phyloP scores from a whole-genome alignment of 2,888 invertebrate species.

The Thecocarcelia acutangulata region DNA sequence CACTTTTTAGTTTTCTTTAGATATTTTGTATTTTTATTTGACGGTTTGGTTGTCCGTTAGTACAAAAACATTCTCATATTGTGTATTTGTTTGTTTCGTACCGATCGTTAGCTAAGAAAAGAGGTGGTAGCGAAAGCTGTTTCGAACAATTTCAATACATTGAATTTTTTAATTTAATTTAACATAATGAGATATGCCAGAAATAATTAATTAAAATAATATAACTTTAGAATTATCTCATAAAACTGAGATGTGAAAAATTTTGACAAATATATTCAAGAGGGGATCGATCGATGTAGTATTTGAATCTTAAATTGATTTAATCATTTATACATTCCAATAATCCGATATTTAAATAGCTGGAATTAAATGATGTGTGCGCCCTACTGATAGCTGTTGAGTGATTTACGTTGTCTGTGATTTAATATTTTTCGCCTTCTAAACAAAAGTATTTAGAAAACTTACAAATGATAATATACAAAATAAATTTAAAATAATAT shows the following conservation, averaged over 20 bases:
- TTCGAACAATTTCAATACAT: not conserved
- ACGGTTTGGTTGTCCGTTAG: not conserved
- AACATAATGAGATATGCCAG: too few relatives aligned
- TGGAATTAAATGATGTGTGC: not conserved
- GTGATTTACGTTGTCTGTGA: too few relatives aligned
- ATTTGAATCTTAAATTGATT: not conserved
- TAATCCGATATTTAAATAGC: not conserved
- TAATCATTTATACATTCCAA: not conserved
- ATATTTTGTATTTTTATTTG: slow-evolving; percentile 25
- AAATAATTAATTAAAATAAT: too few relatives aligned
- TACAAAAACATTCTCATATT: slow-evolving; percentile 6
- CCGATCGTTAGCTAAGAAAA: not conserved
- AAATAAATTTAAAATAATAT: too few relatives aligned
- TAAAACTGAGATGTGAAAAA: too few relatives aligned
- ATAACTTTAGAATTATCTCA: too few relatives aligned
- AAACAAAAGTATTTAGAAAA: too few relatives aligned
- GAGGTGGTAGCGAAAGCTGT: slow-evolving; percentile 3
- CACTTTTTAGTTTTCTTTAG: slow-evolving; percentile 60
- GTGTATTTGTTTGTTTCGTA: not conserved
- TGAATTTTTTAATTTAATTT: not conserved
- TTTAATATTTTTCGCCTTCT: too few relatives aligned
- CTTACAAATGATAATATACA: too few relatives aligned
- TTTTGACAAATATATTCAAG: too few relatives aligned
- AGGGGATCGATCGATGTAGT: too few relatives aligned
- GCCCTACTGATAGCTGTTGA: too few relatives aligned